Evolutionary conservation across 2,113 vertebrate species (phyloP).

Genomic region (Rhea pennata): DNA sequence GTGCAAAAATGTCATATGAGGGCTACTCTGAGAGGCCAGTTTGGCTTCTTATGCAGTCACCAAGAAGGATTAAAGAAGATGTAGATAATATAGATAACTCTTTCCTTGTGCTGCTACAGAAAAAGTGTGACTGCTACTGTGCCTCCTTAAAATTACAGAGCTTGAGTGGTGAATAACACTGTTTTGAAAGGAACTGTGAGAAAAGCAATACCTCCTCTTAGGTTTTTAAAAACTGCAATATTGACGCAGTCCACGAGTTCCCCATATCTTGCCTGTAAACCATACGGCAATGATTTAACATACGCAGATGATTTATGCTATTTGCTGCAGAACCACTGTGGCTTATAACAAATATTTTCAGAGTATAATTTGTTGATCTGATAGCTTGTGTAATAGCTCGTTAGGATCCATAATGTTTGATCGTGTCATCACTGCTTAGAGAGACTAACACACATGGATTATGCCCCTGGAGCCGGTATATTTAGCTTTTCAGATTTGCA

Average conservation of each 20-base stretch:
- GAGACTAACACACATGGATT: background rate
- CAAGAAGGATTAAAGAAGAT: background rate
- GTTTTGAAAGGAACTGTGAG: background rate
- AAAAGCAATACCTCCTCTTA: background rate
- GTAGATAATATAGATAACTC: background rate
- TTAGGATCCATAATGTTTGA: background rate
- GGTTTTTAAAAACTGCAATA: background rate
- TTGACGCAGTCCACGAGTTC: background rate
- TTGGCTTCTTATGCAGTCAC: background rate
- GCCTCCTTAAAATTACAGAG: background rate
- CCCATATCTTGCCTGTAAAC: background rate
- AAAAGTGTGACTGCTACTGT: background rate
- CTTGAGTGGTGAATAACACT: background rate
- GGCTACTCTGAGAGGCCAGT: background rate
- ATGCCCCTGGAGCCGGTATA: background rate
- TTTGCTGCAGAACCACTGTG: background rate
- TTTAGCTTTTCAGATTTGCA: background rate
- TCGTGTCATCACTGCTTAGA: background rate
- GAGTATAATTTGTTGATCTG: background rate
- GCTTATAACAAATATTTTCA: background rate
- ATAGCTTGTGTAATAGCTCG: background rate
- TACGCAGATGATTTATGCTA: background rate
- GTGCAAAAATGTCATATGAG: rapidly evolving
- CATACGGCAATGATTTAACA: background rate
- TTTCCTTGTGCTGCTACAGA: background rate